These are phyloP conservation scores for Leptopilina boulardi DNA, from an alignment of 1,140 invertebrate species.

Conservation along the genomic window DNA sequence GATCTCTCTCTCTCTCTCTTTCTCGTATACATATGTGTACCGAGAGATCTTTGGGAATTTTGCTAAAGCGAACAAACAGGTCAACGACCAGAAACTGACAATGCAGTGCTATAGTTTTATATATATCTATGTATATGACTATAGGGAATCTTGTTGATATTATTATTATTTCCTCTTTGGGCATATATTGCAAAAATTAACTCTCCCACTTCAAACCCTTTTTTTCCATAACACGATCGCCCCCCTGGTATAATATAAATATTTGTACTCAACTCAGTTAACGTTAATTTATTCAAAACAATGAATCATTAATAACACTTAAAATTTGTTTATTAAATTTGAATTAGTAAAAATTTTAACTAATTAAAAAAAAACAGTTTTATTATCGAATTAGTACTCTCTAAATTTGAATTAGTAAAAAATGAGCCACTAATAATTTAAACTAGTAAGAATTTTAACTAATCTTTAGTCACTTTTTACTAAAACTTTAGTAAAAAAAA, in stretches of 20 bases:
- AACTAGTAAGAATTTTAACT: no score
- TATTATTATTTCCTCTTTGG: neutral
- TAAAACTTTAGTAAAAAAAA: no score
- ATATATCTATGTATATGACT: neutral
- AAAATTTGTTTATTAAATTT: no score
- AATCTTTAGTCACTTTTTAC: no score
- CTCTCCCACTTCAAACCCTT: neutral
- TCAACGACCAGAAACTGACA: conserved; percentile 22
- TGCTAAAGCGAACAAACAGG: conserved; percentile 19
- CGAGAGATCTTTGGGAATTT: conserved; percentile 5
- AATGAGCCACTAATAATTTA: no score
- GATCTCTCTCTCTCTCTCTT: no score
- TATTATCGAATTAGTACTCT: no score
- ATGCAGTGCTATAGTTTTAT: neutral
- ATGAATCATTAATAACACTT: no score
- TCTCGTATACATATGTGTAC: neutral
- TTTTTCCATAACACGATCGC: neutral
- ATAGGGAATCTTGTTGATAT: neutral
- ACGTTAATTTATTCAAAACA: neutral
- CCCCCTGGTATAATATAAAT: neutral
- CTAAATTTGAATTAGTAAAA: no score
- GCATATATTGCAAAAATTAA: neutral
- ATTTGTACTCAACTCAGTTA: neutral
- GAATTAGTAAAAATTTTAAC: no score
- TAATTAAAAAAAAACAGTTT: no score